Conservation (phyloP, 2,888 invertebrate genomes). For the Lypha dubia region DNA sequence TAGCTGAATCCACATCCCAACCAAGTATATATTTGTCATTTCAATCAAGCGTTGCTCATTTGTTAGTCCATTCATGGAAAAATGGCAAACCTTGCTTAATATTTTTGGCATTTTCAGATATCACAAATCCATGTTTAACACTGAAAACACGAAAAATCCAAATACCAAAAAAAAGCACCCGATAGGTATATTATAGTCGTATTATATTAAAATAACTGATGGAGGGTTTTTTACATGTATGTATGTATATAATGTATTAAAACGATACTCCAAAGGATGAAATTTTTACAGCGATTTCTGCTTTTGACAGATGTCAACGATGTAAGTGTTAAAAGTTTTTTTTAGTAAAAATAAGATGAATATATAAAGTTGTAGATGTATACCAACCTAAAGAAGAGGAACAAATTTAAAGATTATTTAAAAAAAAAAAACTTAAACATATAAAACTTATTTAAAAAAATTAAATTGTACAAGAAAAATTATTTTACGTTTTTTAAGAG, state of each 20-base stretch:
- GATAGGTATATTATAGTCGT: too few species aligned
- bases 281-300: conserved; percentile 46
- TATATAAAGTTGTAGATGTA: too few species aligned
- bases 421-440: not conserved
- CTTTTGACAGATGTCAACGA: conserved; percentile 66
- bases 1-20: too few species aligned
- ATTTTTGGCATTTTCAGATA: too few species aligned
- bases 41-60: too few species aligned
- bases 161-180: too few species aligned
- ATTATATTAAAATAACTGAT: conserved; percentile 1
- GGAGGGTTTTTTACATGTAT: not conserved
- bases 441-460: not conserved
- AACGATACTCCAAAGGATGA: conserved; percentile 45
- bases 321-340: conserved; percentile 60
- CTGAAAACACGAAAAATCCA: too few species aligned
- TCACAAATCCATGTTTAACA: too few species aligned
- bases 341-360: not conserved
- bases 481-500: too few species aligned
- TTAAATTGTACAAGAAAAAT: not conserved
- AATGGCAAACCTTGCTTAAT: too few species aligned
- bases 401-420: not conserved
- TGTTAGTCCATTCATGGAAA: too few species aligned
- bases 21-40: too few species aligned
- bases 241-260: conserved; percentile 37
- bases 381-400: not conserved